Conservation (phyloP, 2,113 vertebrate species). For the Phoxinus phoxinus region DNA sequence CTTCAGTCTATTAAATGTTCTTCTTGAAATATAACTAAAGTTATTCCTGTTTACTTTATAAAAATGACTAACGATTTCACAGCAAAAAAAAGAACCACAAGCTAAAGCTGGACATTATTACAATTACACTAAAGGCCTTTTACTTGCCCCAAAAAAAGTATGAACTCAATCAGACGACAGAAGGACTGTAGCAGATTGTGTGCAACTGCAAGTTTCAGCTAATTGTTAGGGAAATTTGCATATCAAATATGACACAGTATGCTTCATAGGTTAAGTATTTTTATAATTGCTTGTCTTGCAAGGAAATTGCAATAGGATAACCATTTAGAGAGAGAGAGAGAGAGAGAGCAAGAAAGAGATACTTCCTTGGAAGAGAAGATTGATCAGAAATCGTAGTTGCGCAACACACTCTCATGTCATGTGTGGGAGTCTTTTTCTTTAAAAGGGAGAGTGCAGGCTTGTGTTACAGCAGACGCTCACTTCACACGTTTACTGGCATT, state of each 20-base stretch:
- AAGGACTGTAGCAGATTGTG: not conserved
- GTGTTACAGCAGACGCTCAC: not conserved
- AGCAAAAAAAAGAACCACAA: too few species aligned
- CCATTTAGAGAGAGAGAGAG: not conserved
- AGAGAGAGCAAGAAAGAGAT: not conserved
- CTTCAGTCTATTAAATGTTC: not conserved
- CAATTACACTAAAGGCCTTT: too few species aligned
- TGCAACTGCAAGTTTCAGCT: not conserved
- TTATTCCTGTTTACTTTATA: not conserved
- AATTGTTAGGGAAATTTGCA: not conserved
- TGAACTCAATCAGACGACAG: not conserved
- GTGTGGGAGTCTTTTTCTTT: not conserved
- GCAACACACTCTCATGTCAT: not conserved
- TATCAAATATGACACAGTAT: too few species aligned
- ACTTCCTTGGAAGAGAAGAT: conserved; percentile 8
- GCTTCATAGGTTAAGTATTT: not conserved
- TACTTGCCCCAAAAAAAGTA: not conserved
- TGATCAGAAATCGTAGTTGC: not conserved
- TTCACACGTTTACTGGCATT: not conserved
- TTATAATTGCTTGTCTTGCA: too few species aligned
- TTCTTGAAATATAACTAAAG: not conserved
- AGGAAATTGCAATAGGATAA: not conserved
- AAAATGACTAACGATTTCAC: too few species aligned
- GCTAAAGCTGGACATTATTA: too few species aligned
- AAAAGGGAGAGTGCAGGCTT: not conserved